Evolutionary conservation across 1,140 invertebrate genomes (phyloP), one percentile per base, ranked within the genome.

Genomic region (Scaptomyza montana): DNA sequence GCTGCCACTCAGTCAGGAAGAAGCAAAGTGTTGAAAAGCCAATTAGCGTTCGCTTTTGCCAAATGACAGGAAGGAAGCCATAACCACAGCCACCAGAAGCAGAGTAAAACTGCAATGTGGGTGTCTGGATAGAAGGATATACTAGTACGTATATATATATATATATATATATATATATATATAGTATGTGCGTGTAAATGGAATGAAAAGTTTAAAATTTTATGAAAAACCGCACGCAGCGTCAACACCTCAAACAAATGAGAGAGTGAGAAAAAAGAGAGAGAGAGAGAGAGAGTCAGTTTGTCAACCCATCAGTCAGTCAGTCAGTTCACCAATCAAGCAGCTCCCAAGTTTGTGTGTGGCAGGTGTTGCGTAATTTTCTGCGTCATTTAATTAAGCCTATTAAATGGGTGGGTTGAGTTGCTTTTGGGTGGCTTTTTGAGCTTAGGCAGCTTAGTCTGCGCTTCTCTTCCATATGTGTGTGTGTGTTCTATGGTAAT

Each of bases 351-450:
- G n/a, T 28, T 39, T 21, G 9, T 49, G 36, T 53, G 33, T 12
- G 47, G 28, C 64, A 68, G 53, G 65, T 65, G 79, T 73, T 84
- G 77, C 77, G 89, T 90, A 90, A 91, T 91, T 91, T 91, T 91
- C 85, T 91, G 79, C 89, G 65, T 91, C 89, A 91, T 91, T 91
- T 87, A 91, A 91, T 91, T 91, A 91, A 91, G 89, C 81, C 72
- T 85, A 78, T 84, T 62, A 51, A 43, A 36, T 33, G 41, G 54
- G 25, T 21, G 57, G 43, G n/a, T 5, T 9, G 30, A 5, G 5
- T 33, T 33, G 30, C 30, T 33, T 33, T 33, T 33, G 12, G 57
- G 21, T 39, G 54, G 46, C 25, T 16, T 39, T 36, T 36, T 41
- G 33, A 39, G 53, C 74, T 86, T 66, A 82, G 65, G 50, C 43